Conservation (phyloP, 2,797 vertebrate genomes). For the Bufotes viridis region DNA sequence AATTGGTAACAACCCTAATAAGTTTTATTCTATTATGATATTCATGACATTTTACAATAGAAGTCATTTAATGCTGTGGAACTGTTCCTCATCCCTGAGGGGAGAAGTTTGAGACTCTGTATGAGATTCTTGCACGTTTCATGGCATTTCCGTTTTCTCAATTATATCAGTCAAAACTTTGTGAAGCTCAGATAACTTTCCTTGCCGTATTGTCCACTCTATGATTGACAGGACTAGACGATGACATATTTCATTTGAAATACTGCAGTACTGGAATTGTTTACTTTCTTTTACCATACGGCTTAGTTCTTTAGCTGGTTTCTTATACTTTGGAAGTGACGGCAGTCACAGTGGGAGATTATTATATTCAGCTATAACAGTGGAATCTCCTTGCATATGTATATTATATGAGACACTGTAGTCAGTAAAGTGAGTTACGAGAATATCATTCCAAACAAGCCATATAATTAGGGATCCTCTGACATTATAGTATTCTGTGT, state of each 20-base stretch:
- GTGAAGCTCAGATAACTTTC: not conserved
- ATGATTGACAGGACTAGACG: conserved; percentile 36
- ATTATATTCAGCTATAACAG: not conserved
- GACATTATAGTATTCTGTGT: not conserved
- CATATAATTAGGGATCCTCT: not conserved
- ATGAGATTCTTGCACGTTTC: not conserved
- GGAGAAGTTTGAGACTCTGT: not conserved
- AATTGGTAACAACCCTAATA: not conserved
- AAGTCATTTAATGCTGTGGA: not conserved
- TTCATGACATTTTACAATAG: not conserved
- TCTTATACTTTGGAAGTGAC: not conserved
- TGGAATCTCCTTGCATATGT: not conserved
- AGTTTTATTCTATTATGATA: not conserved
- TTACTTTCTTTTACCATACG: not conserved
- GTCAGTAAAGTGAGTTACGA: not conserved
- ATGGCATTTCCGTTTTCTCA: not conserved
- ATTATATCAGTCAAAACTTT: conserved; percentile 28
- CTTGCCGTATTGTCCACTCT: conserved; percentile 13
- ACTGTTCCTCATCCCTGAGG: not conserved
- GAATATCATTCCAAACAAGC: not conserved
- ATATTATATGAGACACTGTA: conserved; percentile 5
- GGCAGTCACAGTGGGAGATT: conserved; percentile 9
- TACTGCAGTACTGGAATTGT: not conserved
- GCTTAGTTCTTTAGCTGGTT: not conserved
- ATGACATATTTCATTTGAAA: not conserved